Evolutionary conservation across 2,888 invertebrate genomes (phyloP).

Genomic region (Cantharis lateralis): DNA sequence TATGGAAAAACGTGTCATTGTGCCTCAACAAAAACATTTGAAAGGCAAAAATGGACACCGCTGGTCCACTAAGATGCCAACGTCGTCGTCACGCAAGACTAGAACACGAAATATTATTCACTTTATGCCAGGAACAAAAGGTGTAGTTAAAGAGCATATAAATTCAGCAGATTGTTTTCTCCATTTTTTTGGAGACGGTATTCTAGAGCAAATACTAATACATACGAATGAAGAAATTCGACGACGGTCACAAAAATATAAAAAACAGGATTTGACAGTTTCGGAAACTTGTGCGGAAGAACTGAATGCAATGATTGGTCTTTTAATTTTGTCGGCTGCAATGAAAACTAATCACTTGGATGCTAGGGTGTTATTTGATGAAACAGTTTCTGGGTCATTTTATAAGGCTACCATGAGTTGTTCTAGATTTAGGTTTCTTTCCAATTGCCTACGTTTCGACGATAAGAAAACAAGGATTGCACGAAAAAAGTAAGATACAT

Average conservation of each 20-base stretch:
- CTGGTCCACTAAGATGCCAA: constrained; percentile 20
- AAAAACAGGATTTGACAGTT: constrained; percentile 8
- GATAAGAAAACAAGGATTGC: constrained; percentile 33
- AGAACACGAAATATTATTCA: constrained; percentile 26
- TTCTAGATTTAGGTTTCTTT: constrained; percentile 34
- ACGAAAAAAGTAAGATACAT: constrained; percentile 33
- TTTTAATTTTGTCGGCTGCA: constrained; percentile 20
- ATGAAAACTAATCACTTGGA: constrained; percentile 19
- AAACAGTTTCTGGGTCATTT: constrained; percentile 12
- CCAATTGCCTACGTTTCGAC: constrained; percentile 37
- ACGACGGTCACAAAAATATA: constrained; percentile 13
- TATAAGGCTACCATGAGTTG: constrained; percentile 32
- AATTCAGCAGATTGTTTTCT: constrained; percentile 15
- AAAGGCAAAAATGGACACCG: constrained; percentile 27
- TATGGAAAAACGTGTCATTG: neutral
- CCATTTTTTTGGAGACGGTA: constrained; percentile 18
- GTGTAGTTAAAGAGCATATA: constrained; percentile 15
- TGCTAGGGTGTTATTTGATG: constrained; percentile 15
- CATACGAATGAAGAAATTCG: constrained; percentile 25
- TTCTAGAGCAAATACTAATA: constrained; percentile 11
- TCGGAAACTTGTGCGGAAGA: constrained; percentile 9
- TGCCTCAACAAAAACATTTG: neutral
- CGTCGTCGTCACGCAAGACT: constrained; percentile 20
- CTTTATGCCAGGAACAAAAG: constrained; percentile 27
- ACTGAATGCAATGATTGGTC: constrained; percentile 12